These are phyloP conservation scores for Drosophila neonasuta DNA, from an alignment of 2,888 invertebrate genomes.

Conservation along the genomic window DNA sequence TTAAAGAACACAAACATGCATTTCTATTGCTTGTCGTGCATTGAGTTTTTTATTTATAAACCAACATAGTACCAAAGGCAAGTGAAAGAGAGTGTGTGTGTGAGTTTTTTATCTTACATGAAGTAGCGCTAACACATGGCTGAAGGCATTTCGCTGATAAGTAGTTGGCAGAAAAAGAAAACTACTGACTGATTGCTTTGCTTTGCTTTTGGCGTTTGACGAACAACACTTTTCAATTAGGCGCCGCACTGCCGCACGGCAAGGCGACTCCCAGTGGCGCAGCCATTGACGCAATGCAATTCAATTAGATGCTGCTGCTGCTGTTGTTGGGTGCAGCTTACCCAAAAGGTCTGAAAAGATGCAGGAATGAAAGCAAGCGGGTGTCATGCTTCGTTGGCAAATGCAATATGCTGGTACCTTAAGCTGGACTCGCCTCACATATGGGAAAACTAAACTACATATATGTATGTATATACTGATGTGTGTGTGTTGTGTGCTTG, in stretches of 20 bases:
- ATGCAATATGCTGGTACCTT: conserved; percentile 40
- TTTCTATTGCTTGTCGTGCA: neutral
- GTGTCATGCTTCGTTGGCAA: conserved; percentile 15
- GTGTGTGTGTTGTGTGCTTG: conserved; percentile 26
- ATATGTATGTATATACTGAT: neutral
- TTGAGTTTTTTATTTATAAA: neutral
- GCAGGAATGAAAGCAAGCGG: conserved; percentile 18
- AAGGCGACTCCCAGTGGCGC: conserved; percentile 40
- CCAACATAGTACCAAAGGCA: neutral
- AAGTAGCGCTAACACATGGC: conserved; percentile 10
- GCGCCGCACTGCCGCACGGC: neutral
- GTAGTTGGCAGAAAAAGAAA: conserved; percentile 2
- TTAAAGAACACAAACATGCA: neutral
- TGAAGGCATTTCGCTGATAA: conserved; percentile 14
- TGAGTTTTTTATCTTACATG: conserved; percentile 3
- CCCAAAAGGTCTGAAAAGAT: conserved; percentile 2
- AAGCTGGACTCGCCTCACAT: conserved; percentile 15
- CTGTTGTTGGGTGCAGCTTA: conserved; percentile 15
- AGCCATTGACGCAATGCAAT: conserved; percentile 63
- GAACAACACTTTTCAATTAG: conserved; percentile 67
- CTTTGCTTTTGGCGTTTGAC: conserved; percentile 15
- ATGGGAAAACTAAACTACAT: neutral
- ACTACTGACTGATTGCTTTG: conserved; percentile 30
- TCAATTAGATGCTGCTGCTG: conserved; percentile 61
- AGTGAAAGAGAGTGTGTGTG: neutral